Conservation (phyloP, 37 sponge, comb jelly and placozoan species). For the Cliona cf. orientalis region DNA sequence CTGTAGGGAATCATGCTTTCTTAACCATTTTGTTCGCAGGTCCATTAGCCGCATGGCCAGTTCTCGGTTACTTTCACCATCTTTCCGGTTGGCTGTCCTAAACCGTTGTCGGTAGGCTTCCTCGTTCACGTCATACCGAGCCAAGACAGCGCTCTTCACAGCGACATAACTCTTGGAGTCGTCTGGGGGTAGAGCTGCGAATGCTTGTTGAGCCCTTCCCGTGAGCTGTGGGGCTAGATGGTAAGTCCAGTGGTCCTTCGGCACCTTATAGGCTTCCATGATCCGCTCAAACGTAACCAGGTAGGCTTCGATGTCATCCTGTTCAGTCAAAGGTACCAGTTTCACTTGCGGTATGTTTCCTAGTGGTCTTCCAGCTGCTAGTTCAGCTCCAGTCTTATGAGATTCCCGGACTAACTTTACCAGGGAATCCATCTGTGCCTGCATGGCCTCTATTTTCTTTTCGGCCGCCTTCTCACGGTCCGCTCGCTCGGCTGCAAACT, state of each 20-base stretch:
- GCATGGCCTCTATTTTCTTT: background rate
- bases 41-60: slow-evolving; percentile 29
- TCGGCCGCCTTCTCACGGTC: background rate
- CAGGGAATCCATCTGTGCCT: slow-evolving; percentile 5
- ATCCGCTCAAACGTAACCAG: slow-evolving; percentile 35
- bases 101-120: slow-evolving; percentile 39
- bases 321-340: background rate
- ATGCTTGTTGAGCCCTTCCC: slow-evolving; percentile 48
- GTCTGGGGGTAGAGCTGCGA: slow-evolving; percentile 44
- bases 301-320: slow-evolving; percentile 44
- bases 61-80: slow-evolving; percentile 13
- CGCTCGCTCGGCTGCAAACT: background rate
- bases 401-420: background rate
- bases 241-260: slow-evolving; percentile 14
- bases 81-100: slow-evolving; percentile 9
- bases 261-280: slow-evolving; percentile 15
- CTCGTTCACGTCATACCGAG: slow-evolving; percentile 32
- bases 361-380: background rate
- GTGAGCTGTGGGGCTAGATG: slow-evolving; percentile 34
- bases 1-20: background rate
- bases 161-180: slow-evolving; percentile 24
- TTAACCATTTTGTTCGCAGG: slow-evolving; percentile 30
- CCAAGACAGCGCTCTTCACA: slow-evolving; percentile 41
- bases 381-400: background rate
- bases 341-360: background rate